Evolutionary conservation across 2,888 invertebrate species (phyloP).

Genomic region (Agrotis exclamationis): DNA sequence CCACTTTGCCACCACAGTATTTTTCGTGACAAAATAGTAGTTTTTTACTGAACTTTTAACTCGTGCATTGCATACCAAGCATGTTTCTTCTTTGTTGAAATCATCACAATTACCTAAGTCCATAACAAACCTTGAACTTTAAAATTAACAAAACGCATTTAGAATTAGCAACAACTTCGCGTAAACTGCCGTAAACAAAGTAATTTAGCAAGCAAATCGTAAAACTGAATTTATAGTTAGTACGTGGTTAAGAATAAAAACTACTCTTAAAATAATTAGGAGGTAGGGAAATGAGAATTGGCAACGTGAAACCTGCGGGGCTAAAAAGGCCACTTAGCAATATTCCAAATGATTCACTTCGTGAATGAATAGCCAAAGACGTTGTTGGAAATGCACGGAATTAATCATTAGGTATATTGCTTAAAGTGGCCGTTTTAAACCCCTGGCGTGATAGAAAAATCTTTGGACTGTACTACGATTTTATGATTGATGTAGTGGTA

Average conservation of each 20-base stretch:
- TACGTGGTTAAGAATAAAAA: conserved; percentile 31
- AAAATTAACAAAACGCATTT: conserved; percentile 46
- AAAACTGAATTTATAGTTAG: conserved; percentile 29
- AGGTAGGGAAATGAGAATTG: conserved; percentile 5
- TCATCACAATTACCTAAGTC: not conserved
- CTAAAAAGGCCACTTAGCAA: no score
- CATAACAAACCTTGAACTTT: conserved; percentile 47
- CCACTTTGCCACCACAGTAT: no score
- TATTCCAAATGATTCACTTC: no score
- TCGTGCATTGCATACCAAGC: conserved; percentile 1
- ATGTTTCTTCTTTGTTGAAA: conserved; percentile 1
- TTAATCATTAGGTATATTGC: no score
- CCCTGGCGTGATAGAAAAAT: no score
- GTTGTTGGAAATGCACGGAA: no score
- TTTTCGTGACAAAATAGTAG: no score
- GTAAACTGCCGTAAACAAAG: conserved; percentile 50
- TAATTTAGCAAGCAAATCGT: conserved; percentile 45
- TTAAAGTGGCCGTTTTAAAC: no score
- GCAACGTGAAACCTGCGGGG: not conserved
- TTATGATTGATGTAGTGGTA: no score
- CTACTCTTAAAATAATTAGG: conserved; percentile 12
- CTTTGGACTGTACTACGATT: no score
- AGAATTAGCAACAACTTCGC: conserved; percentile 40
- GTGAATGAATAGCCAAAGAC: no score
- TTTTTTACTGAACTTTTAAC: not conserved